Evolutionary conservation across 2,113 vertebrate species (phyloP).

Genomic region (Grammomys dolichurus): DNA sequence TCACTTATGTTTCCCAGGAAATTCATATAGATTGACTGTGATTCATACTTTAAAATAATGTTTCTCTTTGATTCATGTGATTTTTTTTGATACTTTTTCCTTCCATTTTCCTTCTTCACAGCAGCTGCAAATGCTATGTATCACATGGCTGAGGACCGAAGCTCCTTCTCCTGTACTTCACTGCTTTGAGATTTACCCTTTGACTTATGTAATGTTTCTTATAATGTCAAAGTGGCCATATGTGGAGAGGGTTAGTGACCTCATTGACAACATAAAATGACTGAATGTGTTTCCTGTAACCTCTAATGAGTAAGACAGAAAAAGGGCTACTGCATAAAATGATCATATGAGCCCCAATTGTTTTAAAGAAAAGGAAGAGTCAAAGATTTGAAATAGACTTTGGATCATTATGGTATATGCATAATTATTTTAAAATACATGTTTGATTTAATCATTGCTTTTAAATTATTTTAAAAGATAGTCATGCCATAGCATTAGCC

Average conservation of each 20-base stretch:
- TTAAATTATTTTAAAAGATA: not conserved
- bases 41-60: not conserved
- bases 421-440: not conserved
- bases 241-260: slow-evolving; percentile 58
- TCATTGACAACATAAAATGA: slow-evolving; percentile 53
- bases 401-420: not conserved
- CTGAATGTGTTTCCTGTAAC: slow-evolving; percentile 18
- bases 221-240: not conserved
- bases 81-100: not conserved
- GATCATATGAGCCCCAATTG: not conserved
- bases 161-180: slow-evolving; percentile 2
- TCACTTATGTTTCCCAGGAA: not conserved
- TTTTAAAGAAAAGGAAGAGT: slow-evolving; percentile 40
- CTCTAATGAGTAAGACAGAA: slow-evolving; percentile 55
- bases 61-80: slow-evolving; percentile 31
- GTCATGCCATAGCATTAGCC: not conserved
- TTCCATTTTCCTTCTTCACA: not conserved
- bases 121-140: not conserved
- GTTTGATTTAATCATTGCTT: not conserved
- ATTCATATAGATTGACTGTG: not conserved
- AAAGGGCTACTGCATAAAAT: not conserved
- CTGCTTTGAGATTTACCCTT: slow-evolving; percentile 54
- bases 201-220: slow-evolving; percentile 60
- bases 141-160: not conserved
- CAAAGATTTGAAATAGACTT: not conserved